A percentile compares a stretch with the other conserved stretches of the same genome.
phyloP scores from a whole-genome alignment of 23 tunicate genomes.

The Diplosoma virens region DNA sequence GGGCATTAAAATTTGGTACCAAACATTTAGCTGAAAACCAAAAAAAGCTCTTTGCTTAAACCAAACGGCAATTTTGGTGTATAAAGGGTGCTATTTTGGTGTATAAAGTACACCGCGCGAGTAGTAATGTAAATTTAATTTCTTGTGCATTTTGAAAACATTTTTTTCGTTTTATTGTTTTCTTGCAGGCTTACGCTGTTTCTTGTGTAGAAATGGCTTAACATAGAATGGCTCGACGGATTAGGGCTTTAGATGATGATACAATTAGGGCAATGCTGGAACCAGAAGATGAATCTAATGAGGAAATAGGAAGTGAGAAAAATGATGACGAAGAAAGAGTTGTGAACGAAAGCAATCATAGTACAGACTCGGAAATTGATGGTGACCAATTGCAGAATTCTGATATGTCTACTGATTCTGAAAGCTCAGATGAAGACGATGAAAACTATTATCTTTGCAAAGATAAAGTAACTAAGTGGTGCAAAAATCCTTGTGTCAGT shows the following conservation, averaged over 20 bases:
- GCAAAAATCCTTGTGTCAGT: slow-evolving; percentile 1
- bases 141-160: no score
- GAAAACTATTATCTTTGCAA: slow-evolving; percentile 11
- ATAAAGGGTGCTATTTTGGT: no score
- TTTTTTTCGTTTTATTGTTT: no score
- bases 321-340: slow-evolving; percentile 20
- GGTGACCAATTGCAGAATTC: slow-evolving; percentile 9
- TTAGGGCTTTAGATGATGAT: slow-evolving; percentile 6
- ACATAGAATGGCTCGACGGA: slow-evolving; percentile 20
- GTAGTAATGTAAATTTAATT: no score
- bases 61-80: no score
- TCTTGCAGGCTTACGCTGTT: no score
- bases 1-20: no score
- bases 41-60: no score
- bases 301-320: slow-evolving; percentile 22
- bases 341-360: slow-evolving; percentile 15
- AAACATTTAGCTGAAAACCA: no score
- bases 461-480: slow-evolving; percentile 20
- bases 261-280: slow-evolving; percentile 2
- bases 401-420: slow-evolving; percentile 2
- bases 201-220: no score
- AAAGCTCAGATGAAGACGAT: slow-evolving; percentile 17
- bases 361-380: neutral
- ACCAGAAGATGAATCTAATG: slow-evolving; percentile 13
- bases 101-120: no score